Base-by-base conservation (phyloP, 2,113 vertebrate species). In the Phaethon lepturus region DNA sequence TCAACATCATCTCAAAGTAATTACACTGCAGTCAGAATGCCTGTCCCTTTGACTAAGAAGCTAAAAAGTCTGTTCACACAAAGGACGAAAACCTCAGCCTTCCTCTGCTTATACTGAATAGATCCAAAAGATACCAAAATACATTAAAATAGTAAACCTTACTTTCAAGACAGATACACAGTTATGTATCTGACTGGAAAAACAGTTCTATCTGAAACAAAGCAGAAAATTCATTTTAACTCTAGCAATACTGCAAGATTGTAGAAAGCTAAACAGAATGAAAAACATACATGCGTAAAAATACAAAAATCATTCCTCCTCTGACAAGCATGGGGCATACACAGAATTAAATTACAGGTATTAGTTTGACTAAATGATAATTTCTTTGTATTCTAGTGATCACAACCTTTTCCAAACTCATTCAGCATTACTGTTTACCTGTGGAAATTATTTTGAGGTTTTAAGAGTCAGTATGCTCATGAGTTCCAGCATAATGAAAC, bases 261-360 rank as follows among this genome's bases (percentile, higher is more conserved):
- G 5, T 62, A 40, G 23, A 18, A 96, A 82, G 9, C 17, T 5
- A 38, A 73, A 56, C 22, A 16, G 40, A 59, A 47, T 63, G 11
- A 73, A 80, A 66, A 35, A n/a, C 6, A 47, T 40, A 31, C 3
- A 11, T 17, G 16, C 12, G 38, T 22, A 84, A 75, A 69, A 23
- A 1, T 2, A 73, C 58, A 67, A 29, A 8, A 59, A 33, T 5
- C 8, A 8, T 58, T 60, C 53, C 23, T 67, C 4, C 1, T 3
- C 17, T 0, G 1, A 9, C 24, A 79, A 16, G 13, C 2, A 0
- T 24, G 9, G 7, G 10, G 3, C 5, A 62, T 56, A 59, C 2
- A 33, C 3, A 23, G 33, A 60, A 64, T 29, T 64, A 56, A 68
- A 59, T 40, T 16, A 47, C 26, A 74, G n/a, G 6, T 5, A 22